phyloP scores from a whole-genome alignment of 2,888 invertebrate species.

The Calephelis perditalis region DNA sequence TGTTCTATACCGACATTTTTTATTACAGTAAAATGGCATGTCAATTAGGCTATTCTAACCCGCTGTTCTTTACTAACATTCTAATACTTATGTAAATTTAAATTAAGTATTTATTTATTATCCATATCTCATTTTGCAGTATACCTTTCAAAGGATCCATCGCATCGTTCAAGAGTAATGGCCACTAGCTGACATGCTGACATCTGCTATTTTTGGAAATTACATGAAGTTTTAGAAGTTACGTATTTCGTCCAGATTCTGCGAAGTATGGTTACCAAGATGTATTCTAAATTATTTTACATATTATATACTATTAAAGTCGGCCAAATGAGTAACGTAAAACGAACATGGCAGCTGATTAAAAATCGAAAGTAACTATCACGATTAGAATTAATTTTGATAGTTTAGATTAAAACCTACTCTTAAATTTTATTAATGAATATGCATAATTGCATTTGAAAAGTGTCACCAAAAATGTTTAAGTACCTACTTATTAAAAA shows the following conservation, averaged over 20 bases:
- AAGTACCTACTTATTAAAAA: too few species aligned
- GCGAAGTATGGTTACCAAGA: neutral
- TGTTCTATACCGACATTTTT: too few species aligned
- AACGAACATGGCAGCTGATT: neutral
- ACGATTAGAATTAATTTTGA: too few species aligned
- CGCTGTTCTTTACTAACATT: too few species aligned
- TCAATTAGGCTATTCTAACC: too few species aligned
- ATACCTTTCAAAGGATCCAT: neutral
- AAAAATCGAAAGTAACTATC: neutral
- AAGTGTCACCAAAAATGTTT: too few species aligned
- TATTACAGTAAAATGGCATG: too few species aligned
- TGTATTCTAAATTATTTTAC: neutral
- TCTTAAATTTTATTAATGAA: too few species aligned
- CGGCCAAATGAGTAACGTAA: neutral
- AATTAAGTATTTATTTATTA: constrained; percentile 1
- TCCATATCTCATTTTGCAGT: constrained; percentile 2
- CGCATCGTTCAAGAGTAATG: constrained; percentile 5
- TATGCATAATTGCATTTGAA: too few species aligned
- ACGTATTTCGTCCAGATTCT: neutral
- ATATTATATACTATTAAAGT: neutral
- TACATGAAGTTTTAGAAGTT: constrained; percentile 5
- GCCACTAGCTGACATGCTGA: constrained; percentile 1
- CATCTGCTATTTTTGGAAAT: neutral
- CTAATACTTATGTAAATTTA: too few species aligned
- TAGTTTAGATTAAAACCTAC: too few species aligned